These are phyloP conservation scores for Xenopus petersii DNA, from an alignment of 2,797 vertebrate species.

Conservation along the genomic window DNA sequence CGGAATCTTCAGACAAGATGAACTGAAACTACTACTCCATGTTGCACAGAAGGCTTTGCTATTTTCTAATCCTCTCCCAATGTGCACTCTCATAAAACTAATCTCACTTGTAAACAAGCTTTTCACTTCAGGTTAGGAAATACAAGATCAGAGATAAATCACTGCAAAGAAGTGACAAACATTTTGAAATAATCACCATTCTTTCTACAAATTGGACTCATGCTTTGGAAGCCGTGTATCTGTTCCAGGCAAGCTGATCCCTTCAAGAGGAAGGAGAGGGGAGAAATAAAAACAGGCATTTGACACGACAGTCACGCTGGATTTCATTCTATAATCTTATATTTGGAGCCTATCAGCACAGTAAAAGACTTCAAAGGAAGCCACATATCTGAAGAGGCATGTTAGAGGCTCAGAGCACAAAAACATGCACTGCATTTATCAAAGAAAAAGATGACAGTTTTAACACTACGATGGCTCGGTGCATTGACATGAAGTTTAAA, in stretches of 20 bases:
- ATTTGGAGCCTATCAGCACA: constrained; percentile 48
- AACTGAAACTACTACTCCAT: constrained; percentile 20
- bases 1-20: constrained; percentile 28
- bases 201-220: constrained; percentile 53
- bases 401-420: constrained; percentile 38
- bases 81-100: constrained; percentile 48
- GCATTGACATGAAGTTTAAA: constrained; percentile 10
- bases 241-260: constrained; percentile 53
- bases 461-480: not conserved
- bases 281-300: constrained; percentile 49
- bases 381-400: constrained; percentile 41
- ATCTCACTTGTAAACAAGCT: constrained; percentile 55
- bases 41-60: constrained; percentile 35
- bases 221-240: constrained; percentile 52
- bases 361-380: constrained; percentile 50
- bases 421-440: constrained; percentile 32
- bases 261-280: constrained; percentile 41
- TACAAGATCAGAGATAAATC: constrained; percentile 60
- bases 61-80: constrained; percentile 40
- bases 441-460: constrained; percentile 34
- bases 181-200: constrained; percentile 60
- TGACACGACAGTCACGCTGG: constrained; percentile 53
- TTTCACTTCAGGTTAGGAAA: constrained; percentile 52
- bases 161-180: constrained; percentile 54
- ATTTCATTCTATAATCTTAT: constrained; percentile 58